A percentile compares a stretch with the other conserved stretches of the same genome.
Evolutionary conservation across 2,888 invertebrate species (phyloP).

Genomic region (Ectobius pallidus): DNA sequence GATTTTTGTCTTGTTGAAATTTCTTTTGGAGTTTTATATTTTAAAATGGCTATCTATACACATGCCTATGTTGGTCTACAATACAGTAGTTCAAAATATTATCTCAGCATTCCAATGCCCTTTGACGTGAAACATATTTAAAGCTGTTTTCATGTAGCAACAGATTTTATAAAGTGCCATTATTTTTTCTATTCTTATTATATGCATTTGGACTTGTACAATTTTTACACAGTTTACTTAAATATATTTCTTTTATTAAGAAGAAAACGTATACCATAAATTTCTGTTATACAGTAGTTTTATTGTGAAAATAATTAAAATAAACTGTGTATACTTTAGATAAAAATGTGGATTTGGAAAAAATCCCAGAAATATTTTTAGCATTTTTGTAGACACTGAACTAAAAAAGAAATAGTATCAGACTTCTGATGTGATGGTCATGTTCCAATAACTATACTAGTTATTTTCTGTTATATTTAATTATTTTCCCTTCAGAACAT

Average conservation of each 20-base stretch:
- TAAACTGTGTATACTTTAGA: neutral
- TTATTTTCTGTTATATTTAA: neutral
- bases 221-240: constrained; percentile 3
- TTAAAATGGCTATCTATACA: neutral
- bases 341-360: neutral
- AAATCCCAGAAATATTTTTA: neutral
- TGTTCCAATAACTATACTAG: neutral
- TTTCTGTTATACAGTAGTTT: neutral
- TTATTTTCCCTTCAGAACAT: neutral
- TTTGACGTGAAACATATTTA: neutral
- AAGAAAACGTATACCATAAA: neutral
- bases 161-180: neutral
- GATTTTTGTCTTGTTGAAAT: neutral
- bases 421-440: neutral
- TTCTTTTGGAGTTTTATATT: neutral
- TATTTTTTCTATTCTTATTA: neutral
- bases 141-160: neutral
- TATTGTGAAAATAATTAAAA: neutral
- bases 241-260: neutral
- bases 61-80: no score
- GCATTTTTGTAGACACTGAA: neutral
- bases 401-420: neutral
- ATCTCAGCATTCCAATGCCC: constrained; percentile 14
- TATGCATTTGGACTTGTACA: neutral
- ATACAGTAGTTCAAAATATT: neutral